phyloP scores from a whole-genome alignment of 1,140 invertebrate species.

The Sinonovacula constricta region DNA sequence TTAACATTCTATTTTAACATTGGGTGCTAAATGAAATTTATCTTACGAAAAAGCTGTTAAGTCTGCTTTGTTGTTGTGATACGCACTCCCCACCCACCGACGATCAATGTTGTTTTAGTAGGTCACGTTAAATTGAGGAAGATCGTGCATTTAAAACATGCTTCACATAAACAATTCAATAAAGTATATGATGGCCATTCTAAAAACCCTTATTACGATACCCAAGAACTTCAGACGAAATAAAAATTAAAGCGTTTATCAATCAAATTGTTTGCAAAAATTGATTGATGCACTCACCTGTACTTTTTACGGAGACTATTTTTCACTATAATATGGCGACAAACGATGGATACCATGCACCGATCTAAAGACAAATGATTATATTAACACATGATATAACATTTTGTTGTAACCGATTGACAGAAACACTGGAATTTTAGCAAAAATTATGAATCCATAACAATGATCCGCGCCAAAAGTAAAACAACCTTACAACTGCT shows the following conservation, averaged over 20 bases:
- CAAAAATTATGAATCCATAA: constrained; percentile 54
- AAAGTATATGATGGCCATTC: background rate
- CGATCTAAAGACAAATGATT: constrained; percentile 43
- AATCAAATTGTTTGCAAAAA: constrained; percentile 24
- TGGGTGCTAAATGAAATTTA: too few relatives aligned
- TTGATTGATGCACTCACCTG: constrained; percentile 53
- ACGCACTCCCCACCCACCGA: constrained; percentile 23
- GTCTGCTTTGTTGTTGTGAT: too few relatives aligned
- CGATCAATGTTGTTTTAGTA: constrained; percentile 11
- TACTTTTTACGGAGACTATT: constrained; percentile 39
- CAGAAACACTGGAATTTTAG: constrained; percentile 34
- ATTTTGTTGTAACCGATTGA: constrained; percentile 31
- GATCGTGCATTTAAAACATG: background rate
- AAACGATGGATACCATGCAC: constrained; percentile 22
- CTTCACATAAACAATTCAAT: background rate
- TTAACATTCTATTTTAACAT: too few relatives aligned
- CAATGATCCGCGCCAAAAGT: constrained; percentile 72
- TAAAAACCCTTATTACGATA: too few relatives aligned
- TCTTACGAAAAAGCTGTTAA: too few relatives aligned
- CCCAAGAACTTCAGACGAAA: background rate
- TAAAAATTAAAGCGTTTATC: background rate
- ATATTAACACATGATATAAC: constrained; percentile 25
- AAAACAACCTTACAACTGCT: constrained; percentile 62
- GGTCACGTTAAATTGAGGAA: background rate
- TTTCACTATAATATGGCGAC: background rate